These are phyloP conservation scores for Musca domestica DNA, from an alignment of 1,140 invertebrate genomes.

Conservation along the genomic window DNA sequence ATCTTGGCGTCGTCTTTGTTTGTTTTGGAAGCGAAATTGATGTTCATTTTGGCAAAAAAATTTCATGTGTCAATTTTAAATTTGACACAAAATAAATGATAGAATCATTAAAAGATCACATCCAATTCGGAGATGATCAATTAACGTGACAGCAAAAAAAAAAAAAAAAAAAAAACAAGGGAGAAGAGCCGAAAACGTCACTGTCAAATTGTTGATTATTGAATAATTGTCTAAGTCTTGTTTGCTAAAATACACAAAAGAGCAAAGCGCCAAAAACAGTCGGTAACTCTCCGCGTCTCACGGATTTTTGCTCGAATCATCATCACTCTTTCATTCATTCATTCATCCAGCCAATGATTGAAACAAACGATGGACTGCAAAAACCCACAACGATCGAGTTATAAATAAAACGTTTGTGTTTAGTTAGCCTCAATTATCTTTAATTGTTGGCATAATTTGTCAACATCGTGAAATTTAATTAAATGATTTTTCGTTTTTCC, in stretches of 20 bases:
- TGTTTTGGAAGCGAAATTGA: background rate
- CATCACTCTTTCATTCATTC: background rate
- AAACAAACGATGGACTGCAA: background rate
- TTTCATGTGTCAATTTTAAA: slow-evolving; percentile 9
- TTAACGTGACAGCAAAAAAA: background rate
- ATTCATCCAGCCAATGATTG: background rate
- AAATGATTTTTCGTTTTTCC: slow-evolving; percentile 7
- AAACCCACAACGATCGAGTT: background rate
- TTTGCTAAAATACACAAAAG: background rate
- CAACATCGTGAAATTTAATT: slow-evolving; percentile 18
- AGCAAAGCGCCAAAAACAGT: no score
- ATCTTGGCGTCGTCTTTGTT: background rate
- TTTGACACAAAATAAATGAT: slow-evolving; percentile 16
- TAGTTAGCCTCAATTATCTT: slow-evolving; percentile 22
- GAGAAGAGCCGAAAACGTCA: no score
- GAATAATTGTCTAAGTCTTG: no score
- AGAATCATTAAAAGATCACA: slow-evolving; percentile 14
- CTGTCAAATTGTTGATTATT: no score
- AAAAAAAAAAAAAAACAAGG: background rate
- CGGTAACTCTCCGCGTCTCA: background rate
- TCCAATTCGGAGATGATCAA: background rate
- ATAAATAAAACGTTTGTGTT: slow-evolving; percentile 16
- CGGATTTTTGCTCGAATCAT: no score
- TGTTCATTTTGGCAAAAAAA: background rate
- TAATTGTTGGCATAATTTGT: slow-evolving; percentile 21